These are phyloP conservation scores for Apodemia duryi DNA, from an alignment of 2,888 invertebrate genomes.

Conservation along the genomic window DNA sequence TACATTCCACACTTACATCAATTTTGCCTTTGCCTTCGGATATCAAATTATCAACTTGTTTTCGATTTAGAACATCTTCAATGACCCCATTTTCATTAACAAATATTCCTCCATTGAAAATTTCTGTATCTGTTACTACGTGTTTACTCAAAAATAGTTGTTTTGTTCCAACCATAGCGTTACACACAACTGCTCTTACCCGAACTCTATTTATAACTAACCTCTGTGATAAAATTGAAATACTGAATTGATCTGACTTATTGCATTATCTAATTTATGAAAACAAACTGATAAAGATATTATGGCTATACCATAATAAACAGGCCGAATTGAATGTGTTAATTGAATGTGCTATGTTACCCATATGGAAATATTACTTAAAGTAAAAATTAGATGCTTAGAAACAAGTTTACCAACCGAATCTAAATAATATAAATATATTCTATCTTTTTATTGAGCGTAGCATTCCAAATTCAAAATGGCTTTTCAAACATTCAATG, in stretches of 20 bases:
- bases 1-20: slow-evolving; percentile 54
- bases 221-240: slow-evolving; percentile 7
- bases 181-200: slow-evolving; percentile 38
- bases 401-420: background rate
- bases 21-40: slow-evolving; percentile 67
- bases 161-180: slow-evolving; percentile 45
- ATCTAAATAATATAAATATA: background rate
- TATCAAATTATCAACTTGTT: slow-evolving; percentile 65
- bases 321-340: background rate
- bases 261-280: slow-evolving; percentile 5
- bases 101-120: slow-evolving; percentile 80
- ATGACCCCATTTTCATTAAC: slow-evolving; percentile 79
- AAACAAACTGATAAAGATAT: slow-evolving; percentile 2
- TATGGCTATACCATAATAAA: background rate
- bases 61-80: slow-evolving; percentile 65
- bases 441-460: background rate
- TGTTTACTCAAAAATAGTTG: slow-evolving; percentile 67
- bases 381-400: background rate
- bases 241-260: slow-evolving; percentile 10
- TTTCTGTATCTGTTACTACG: slow-evolving; percentile 73
- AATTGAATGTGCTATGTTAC: background rate
- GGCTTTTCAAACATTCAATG: background rate
- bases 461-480: background rate
- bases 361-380: background rate
- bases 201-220: slow-evolving; percentile 35